These are phyloP conservation scores for Theocolax elegans DNA, from an alignment of 1,140 invertebrate species.

Conservation along the genomic window DNA sequence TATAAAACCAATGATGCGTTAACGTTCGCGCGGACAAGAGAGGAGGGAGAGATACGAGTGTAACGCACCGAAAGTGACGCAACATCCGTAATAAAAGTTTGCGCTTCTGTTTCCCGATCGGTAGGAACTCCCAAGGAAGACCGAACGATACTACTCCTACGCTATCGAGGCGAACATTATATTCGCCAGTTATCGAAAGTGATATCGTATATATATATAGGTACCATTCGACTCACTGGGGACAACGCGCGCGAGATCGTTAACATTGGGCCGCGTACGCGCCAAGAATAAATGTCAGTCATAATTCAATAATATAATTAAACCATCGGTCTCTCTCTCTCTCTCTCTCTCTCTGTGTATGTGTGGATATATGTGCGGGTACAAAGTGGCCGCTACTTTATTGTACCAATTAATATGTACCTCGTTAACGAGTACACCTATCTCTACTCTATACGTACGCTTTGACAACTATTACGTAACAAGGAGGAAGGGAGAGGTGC, in stretches of 20 bases:
- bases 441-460: too few species aligned
- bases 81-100: conserved; percentile 25
- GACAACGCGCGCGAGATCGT: conserved; percentile 52
- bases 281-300: conserved; percentile 62
- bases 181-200: too few species aligned
- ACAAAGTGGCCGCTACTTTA: conserved; percentile 50
- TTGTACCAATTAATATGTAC: conserved; percentile 64
- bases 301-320: conserved; percentile 68
- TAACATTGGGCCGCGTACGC: conserved; percentile 55
- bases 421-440: conserved; percentile 61
- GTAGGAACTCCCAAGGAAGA: too few species aligned
- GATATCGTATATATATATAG: too few species aligned
- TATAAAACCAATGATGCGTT: conserved; percentile 29
- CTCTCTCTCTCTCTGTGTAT: background rate
- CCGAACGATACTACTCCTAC: too few species aligned
- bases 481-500: too few species aligned
- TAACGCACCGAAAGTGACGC: too few species aligned
- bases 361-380: background rate
- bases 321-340: conserved; percentile 46
- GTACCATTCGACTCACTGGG: too few species aligned
- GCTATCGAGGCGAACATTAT: too few species aligned
- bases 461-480: too few species aligned
- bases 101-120: too few species aligned
- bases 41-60: too few species aligned
- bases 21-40: conserved; percentile 37